Evolutionary conservation across 2,888 invertebrate species (phyloP).

Genomic region (Lasius platythorax): DNA sequence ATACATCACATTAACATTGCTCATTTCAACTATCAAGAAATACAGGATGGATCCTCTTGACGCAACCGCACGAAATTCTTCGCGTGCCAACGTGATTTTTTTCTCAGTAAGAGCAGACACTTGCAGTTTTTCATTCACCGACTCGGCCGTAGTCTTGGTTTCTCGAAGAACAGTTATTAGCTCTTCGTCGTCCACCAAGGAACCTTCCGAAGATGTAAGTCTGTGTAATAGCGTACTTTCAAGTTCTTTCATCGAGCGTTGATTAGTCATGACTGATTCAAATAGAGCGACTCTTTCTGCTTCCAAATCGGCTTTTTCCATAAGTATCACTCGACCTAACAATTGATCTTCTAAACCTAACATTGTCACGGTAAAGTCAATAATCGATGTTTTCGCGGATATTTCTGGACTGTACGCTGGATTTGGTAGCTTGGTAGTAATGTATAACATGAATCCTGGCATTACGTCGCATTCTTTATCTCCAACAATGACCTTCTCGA

Average conservation of each 20-base stretch:
- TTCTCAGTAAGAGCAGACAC: conserved; percentile 97
- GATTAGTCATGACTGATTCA: conserved; percentile 98
- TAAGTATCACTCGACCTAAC: conserved; percentile 96
- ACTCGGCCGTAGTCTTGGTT: conserved; percentile 95
- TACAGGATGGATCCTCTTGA: conserved; percentile 97
- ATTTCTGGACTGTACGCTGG: conserved; percentile 99
- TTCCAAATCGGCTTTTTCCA: conserved; percentile 98
- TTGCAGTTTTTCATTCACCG: conserved; percentile 97
- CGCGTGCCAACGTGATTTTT: conserved; percentile 96
- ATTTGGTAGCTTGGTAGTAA: conserved; percentile 98
- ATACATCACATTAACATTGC: conserved; percentile 98
- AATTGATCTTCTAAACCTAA: conserved; percentile 98
- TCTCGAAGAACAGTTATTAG: conserved; percentile 95
- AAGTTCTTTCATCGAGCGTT: conserved; percentile 97
- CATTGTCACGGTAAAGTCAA: conserved; percentile 99
- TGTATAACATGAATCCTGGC: conserved; percentile 97
- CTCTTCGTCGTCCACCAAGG: conserved; percentile 98
- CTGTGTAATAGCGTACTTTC: conserved; percentile 96
- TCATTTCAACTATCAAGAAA: conserved; percentile 99
- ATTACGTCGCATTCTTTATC: conserved; percentile 99
- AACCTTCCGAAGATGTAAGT: conserved; percentile 97
- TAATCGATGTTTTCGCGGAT: conserved; percentile 98
- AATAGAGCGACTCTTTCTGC: conserved; percentile 97
- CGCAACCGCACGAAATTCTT: conserved; percentile 98
- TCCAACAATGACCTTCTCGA: conserved; percentile 97